Evolutionary conservation across 1,140 invertebrate species (phyloP).

Genomic region (Drosophila truncata): DNA sequence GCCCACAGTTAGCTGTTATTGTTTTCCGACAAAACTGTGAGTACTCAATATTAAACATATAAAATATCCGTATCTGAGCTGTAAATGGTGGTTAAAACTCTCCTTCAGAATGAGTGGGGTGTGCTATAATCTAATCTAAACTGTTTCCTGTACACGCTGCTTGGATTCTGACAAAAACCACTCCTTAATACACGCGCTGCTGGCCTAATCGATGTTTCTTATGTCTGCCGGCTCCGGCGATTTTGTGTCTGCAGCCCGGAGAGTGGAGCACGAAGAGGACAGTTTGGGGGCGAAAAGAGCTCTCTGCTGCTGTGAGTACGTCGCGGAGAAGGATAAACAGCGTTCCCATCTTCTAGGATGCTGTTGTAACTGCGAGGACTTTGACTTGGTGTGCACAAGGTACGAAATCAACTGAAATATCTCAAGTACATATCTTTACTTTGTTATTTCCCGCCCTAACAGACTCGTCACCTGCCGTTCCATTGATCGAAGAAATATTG

Average conservation of each 20-base stretch:
- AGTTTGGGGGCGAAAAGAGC: background rate
- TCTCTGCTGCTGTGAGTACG: constrained; percentile 88
- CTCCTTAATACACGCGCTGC: background rate
- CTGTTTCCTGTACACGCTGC: constrained; percentile 61
- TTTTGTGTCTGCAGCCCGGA: constrained; percentile 42
- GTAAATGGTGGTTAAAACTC: background rate
- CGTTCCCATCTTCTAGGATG: constrained; percentile 87
- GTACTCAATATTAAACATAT: constrained; percentile 27
- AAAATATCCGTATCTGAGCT: background rate
- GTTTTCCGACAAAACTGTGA: constrained; percentile 24
- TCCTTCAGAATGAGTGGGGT: background rate
- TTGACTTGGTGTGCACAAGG: constrained; percentile 85
- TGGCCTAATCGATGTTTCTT: constrained; percentile 44
- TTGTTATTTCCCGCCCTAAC: background rate
- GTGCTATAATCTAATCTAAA: constrained; percentile 40
- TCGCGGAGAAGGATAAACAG: constrained; percentile 85
- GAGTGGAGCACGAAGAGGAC: constrained; percentile 48
- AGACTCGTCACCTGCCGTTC: constrained; percentile 67
- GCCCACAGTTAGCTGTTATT: constrained; percentile 24
- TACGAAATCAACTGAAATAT: constrained; percentile 4
- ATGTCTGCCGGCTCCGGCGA: constrained; percentile 35
- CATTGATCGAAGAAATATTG: constrained; percentile 58
- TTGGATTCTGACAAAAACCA: constrained; percentile 8
- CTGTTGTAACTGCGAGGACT: constrained; percentile 87
- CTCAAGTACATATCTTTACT: no score